A percentile compares a stretch with the other conserved stretches of the same genome.
These are phyloP conservation scores for Rhogogaster chlorosoma DNA, from an alignment of 2,888 invertebrate genomes.

Conservation along the genomic window DNA sequence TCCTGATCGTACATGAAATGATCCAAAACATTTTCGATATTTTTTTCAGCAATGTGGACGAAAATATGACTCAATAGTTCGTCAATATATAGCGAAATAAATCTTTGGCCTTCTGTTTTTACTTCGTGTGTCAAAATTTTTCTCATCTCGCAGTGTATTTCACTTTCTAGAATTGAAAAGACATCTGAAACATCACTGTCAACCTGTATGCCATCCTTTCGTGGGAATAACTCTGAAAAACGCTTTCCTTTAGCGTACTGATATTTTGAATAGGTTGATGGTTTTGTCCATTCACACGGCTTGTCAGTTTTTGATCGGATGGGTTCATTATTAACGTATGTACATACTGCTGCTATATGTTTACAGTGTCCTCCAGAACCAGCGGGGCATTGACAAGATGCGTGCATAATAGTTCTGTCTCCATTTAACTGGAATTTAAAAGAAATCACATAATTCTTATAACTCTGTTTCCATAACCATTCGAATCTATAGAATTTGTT, in stretches of 20 bases:
- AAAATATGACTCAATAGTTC: neutral
- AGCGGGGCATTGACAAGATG: neutral
- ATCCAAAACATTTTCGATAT: neutral
- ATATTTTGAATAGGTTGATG: neutral
- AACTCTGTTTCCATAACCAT: no score
- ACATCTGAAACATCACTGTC: neutral
- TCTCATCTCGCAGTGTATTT: neutral
- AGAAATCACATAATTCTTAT: no score
- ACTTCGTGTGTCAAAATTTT: neutral
- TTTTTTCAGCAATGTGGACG: neutral
- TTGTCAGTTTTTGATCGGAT: neutral
- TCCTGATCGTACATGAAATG: neutral
- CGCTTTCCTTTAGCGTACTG: neutral
- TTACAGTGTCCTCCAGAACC: neutral
- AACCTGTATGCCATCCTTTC: neutral
- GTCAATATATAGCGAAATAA: neutral
- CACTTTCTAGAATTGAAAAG: neutral
- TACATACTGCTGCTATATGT: neutral
- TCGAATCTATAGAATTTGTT: neutral
- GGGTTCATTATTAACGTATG: neutral
- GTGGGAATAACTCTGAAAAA: neutral
- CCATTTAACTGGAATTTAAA: neutral
- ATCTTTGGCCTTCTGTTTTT: conserved; percentile 1
- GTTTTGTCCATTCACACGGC: conserved; percentile 13
- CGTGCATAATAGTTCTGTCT: neutral